phyloP scores from a whole-genome alignment of 2,797 vertebrate genomes.

The Melanotaenia trifasciata region DNA sequence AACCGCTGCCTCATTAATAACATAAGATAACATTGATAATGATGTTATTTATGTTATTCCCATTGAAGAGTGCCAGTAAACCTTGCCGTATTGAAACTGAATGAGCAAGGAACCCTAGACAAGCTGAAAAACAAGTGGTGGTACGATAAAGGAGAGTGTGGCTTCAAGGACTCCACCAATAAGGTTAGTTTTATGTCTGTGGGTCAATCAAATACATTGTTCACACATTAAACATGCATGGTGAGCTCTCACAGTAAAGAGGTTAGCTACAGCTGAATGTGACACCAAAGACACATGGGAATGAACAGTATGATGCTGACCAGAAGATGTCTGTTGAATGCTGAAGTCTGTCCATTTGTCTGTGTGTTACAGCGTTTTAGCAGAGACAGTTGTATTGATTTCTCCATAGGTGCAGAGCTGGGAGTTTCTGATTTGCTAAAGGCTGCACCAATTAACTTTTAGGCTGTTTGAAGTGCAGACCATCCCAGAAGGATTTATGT shows the following conservation, averaged over 20 bases:
- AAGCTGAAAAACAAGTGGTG: constrained; percentile 99
- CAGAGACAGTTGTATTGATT: no score
- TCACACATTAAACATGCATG: constrained; percentile 41
- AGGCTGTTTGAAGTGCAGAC: no score
- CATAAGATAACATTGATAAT: constrained; percentile 99
- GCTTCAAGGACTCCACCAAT: constrained; percentile 89
- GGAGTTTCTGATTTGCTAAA: no score
- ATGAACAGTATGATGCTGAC: not conserved
- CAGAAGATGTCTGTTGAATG: no score
- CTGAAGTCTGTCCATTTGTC: no score
- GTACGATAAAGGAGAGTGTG: constrained; percentile 91
- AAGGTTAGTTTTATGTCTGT: constrained; percentile 91
- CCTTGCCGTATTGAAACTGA: constrained; percentile 96
- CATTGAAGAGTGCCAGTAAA: constrained; percentile 89
- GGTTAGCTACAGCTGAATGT: not conserved
- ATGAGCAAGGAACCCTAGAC: constrained; percentile 97
- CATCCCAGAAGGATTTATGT: no score
- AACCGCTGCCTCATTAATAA: constrained; percentile 87
- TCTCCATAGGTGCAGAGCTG: no score
- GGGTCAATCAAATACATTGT: constrained; percentile 54
- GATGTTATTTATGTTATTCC: constrained; percentile 99
- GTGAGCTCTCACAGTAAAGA: constrained; percentile 11
- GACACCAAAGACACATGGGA: not conserved
- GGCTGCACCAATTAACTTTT: no score
- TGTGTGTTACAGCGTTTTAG: no score